Evolutionary conservation across 2,888 invertebrate species (phyloP).

Genomic region (Cephus spinipes): DNA sequence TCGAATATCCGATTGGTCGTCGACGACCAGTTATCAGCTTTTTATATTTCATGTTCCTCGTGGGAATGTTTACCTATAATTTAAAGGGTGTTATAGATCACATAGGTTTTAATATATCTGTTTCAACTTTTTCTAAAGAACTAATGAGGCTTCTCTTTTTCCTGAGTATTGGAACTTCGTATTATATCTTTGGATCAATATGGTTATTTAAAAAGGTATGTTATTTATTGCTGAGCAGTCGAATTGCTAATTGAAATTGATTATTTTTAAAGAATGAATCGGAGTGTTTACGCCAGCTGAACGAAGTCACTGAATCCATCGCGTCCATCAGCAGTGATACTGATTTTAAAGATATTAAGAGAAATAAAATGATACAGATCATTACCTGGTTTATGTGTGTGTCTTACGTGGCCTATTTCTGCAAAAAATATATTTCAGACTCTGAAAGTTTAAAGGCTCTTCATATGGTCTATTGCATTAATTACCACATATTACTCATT

Average conservation of each 20-base stretch:
- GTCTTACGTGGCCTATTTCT: accelerated
- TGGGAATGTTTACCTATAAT: neutral
- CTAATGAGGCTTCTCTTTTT: accelerated
- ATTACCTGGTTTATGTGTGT: neutral
- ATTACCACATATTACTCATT: accelerated
- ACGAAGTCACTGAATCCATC: neutral
- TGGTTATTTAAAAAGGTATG: neutral
- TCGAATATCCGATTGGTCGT: slow-evolving; percentile 13
- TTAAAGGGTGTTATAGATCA: accelerated
- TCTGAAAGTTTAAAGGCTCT: too few relatives aligned
- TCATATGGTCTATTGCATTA: accelerated
- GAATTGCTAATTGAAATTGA: neutral
- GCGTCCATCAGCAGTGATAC: neutral
- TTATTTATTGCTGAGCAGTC: neutral
- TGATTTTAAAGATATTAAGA: neutral
- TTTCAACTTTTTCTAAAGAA: accelerated
- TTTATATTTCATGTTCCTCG: neutral
- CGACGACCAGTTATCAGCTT: neutral
- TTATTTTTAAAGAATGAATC: neutral
- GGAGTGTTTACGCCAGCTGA: neutral
- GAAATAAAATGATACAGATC: neutral
- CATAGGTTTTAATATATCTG: neutral
- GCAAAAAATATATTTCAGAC: too few relatives aligned
- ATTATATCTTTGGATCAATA: neutral
- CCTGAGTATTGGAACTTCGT: neutral